Conservation (phyloP, 2,888 invertebrate genomes). For the Melieria crassipennis region DNA sequence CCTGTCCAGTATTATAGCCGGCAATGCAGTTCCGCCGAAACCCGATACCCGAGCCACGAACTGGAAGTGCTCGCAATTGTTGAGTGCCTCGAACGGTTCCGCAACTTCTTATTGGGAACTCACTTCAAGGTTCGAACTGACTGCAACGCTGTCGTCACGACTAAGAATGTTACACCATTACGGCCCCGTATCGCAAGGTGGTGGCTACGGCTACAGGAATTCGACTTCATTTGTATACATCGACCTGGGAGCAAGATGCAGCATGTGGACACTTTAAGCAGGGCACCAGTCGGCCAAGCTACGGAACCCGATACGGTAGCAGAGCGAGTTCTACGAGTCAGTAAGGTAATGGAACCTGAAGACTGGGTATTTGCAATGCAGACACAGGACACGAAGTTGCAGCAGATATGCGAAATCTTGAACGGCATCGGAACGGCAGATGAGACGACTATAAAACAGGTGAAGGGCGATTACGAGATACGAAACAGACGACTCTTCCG, state of each 20-base stretch:
- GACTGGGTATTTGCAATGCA: conserved; percentile 23
- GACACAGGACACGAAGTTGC: conserved; percentile 6
- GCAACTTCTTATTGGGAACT: conserved; percentile 18
- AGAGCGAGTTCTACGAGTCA: conserved; percentile 1
- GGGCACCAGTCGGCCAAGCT: not conserved
- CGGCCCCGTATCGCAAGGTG: conserved; percentile 8
- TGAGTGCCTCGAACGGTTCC: conserved; percentile 27
- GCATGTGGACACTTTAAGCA: conserved; percentile 1
- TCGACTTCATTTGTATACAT: conserved; percentile 27
- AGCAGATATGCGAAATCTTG: conserved; percentile 7
- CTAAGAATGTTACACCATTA: conserved; percentile 1
- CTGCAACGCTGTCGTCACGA: conserved; percentile 18
- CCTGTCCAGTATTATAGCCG: conserved; percentile 20
- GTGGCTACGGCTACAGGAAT: conserved; percentile 18
- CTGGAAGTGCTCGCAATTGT: conserved; percentile 19
- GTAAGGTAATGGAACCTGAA: conserved; percentile 17
- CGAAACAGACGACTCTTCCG: conserved; percentile 38
- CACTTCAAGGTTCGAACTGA: conserved; percentile 22
- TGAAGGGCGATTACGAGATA: not conserved
- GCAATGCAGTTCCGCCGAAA: conserved; percentile 11
- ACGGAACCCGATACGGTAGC: conserved; percentile 8
- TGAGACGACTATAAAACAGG: not conserved
- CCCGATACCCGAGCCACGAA: conserved; percentile 10
- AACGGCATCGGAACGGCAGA: not conserved
- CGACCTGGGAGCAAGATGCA: conserved; percentile 18